These are phyloP conservation scores for Australoheros scitulus DNA, from an alignment of 2,113 vertebrate species.

Conservation along the genomic window DNA sequence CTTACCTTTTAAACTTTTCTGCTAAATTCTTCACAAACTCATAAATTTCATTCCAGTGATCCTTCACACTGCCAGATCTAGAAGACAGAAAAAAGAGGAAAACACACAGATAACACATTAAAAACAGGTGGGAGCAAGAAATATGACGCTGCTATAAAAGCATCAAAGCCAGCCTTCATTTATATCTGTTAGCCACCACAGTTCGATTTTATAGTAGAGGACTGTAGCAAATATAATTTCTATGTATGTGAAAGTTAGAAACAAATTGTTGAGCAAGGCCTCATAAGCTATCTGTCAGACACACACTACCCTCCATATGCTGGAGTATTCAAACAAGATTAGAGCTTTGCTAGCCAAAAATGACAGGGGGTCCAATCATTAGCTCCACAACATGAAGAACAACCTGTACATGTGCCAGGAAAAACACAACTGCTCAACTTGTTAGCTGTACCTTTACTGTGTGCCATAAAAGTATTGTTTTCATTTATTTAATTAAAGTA, in stretches of 20 bases:
- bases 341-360: slow-evolving; percentile 12
- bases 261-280: background rate
- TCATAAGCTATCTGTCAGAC: slow-evolving; percentile 18
- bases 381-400: slow-evolving; percentile 23
- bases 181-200: background rate
- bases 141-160: background rate
- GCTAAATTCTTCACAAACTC: slow-evolving; percentile 87
- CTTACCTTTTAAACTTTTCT: slow-evolving; percentile 90
- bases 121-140: background rate
- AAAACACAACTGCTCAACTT: slow-evolving; percentile 11
- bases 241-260: background rate
- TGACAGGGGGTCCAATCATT: slow-evolving; percentile 27
- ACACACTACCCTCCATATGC: slow-evolving; percentile 14
- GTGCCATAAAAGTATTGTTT: background rate
- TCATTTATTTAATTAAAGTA: background rate
- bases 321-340: slow-evolving; percentile 18
- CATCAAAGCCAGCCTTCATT: background rate
- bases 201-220: background rate
- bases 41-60: slow-evolving; percentile 90
- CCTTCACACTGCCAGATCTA: slow-evolving; percentile 90
- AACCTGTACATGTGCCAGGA: background rate
- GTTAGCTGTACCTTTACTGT: slow-evolving; percentile 6
- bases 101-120: background rate
- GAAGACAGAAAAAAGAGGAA: slow-evolving; percentile 26
- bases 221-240: background rate